Conservation (phyloP, 1,140 invertebrate genomes). For the Notospermus geniculatus region DNA sequence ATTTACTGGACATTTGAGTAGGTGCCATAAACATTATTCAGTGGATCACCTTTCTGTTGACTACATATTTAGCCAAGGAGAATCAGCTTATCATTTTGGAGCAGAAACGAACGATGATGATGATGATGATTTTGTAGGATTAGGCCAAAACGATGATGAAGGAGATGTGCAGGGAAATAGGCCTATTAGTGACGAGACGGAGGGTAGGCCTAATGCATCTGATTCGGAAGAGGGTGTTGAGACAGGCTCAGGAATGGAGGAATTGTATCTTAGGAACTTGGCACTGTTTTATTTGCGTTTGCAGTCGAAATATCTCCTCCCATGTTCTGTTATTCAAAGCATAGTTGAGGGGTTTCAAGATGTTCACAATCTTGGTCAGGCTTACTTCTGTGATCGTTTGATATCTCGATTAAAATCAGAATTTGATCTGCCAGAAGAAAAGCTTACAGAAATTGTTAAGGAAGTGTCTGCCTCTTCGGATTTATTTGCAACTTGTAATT, state of each 20-base stretch:
- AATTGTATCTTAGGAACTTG: background rate
- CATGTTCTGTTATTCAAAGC: background rate
- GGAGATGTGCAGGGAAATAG: too few relatives aligned
- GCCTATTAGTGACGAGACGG: too few relatives aligned
- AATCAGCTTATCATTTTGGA: too few relatives aligned
- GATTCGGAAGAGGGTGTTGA: background rate
- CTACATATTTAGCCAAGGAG: too few relatives aligned
- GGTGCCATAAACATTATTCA: too few relatives aligned
- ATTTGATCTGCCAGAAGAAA: background rate
- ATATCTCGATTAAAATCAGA: background rate
- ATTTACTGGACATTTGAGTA: too few relatives aligned
- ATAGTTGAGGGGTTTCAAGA: background rate
- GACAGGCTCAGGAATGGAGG: too few relatives aligned
- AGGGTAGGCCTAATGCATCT: too few relatives aligned
- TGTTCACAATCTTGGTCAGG: background rate
- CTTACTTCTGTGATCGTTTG: background rate
- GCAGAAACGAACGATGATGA: too few relatives aligned
- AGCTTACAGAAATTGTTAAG: background rate
- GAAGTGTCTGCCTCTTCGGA: background rate
- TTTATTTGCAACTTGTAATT: background rate
- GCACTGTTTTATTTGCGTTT: background rate
- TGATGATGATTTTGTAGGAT: too few relatives aligned
- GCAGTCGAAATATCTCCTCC: background rate
- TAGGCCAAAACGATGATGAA: too few relatives aligned
- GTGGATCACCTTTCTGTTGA: too few relatives aligned